phyloP scores from a whole-genome alignment of 2,113 vertebrate genomes.

The Aphelocoma coerulescens region DNA sequence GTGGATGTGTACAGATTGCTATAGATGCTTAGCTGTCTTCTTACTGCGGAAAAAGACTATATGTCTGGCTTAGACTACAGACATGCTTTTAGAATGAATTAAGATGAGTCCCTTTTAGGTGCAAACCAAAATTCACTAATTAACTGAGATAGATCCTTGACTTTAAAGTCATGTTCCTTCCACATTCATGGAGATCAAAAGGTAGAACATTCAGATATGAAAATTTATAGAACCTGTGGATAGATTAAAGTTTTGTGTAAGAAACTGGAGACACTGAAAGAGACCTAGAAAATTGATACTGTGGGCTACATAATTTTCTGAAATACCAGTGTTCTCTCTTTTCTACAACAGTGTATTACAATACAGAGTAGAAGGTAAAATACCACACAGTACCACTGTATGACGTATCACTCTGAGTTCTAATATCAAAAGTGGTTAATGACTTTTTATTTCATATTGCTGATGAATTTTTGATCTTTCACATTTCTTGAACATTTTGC shows the following conservation, averaged over 20 bases:
- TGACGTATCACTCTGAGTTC: background rate
- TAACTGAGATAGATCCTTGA: background rate
- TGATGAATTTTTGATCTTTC: conserved; percentile 12
- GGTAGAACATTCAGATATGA: background rate
- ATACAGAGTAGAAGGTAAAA: background rate
- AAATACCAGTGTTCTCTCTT: background rate
- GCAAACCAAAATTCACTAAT: background rate
- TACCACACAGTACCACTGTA: background rate
- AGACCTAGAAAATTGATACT: background rate
- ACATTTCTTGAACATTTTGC: background rate
- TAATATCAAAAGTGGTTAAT: background rate
- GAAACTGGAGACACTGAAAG: background rate
- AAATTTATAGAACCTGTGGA: background rate
- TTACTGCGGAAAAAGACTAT: background rate
- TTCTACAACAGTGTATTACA: background rate
- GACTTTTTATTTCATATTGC: conserved; percentile 8
- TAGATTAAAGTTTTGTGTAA: background rate
- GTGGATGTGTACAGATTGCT: background rate
- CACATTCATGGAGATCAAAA: background rate
- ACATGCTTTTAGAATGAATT: background rate
- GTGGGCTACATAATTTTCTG: background rate
- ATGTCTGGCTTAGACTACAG: background rate
- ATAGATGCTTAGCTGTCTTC: background rate
- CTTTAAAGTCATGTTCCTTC: background rate
- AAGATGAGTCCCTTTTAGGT: background rate